phyloP scores from a whole-genome alignment of 2,888 invertebrate genomes.

The Catocala fraxini region DNA sequence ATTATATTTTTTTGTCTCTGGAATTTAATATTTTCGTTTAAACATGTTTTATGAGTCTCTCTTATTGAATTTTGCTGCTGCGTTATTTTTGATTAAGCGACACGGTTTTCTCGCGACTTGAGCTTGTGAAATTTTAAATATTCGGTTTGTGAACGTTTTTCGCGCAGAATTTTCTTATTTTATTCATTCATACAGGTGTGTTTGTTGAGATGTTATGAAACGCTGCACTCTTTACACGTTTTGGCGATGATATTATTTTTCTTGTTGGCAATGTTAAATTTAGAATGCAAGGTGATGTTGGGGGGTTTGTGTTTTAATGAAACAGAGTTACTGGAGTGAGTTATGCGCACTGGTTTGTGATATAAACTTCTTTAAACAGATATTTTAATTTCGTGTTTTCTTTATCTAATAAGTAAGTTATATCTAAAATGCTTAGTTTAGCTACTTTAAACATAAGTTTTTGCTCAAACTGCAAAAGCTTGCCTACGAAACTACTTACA shows the following conservation, averaged over 20 bases:
- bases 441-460: too few species aligned
- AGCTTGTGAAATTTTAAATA: conserved; percentile 68
- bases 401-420: too few species aligned
- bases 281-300: neutral
- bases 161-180: conserved; percentile 54
- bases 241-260: conserved; percentile 28
- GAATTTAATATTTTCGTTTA: conserved; percentile 84
- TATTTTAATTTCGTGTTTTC: too few species aligned
- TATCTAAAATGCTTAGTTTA: too few species aligned
- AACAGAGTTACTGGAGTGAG: neutral
- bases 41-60: conserved; percentile 75
- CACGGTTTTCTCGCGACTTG: conserved; percentile 43
- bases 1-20: conserved; percentile 72
- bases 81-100: conserved; percentile 80
- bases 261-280: conserved; percentile 10
- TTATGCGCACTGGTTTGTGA: too few species aligned
- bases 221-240: conserved; percentile 31
- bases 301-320: neutral
- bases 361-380: too few species aligned
- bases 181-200: conserved; percentile 49
- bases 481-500: too few species aligned
- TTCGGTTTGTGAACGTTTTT: conserved; percentile 54
- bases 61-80: conserved; percentile 79
- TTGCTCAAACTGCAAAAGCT: too few species aligned
- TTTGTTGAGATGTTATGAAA: conserved; percentile 44